Evolutionary conservation across 2,797 vertebrate genomes (phyloP).

Genomic region (Pseudochromis fuscus): DNA sequence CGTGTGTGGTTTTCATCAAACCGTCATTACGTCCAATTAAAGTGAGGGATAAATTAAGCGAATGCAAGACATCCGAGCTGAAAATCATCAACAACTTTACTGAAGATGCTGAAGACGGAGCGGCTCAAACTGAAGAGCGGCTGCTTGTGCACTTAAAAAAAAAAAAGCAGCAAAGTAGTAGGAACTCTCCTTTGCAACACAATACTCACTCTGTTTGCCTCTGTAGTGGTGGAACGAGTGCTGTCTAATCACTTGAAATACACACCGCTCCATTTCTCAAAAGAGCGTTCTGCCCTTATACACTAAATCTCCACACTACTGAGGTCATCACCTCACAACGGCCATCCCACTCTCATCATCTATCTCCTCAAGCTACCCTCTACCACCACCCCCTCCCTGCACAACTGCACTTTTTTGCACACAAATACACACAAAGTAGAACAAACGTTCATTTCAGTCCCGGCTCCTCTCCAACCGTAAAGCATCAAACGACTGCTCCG

Average conservation of each 20-base stretch:
- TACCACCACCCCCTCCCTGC: neutral
- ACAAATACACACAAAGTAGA: constrained; percentile 38
- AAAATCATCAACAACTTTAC: constrained; percentile 18
- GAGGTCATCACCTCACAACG: constrained; percentile 60
- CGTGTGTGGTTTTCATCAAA: constrained; percentile 48
- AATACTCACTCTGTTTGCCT: constrained; percentile 58
- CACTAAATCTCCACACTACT: constrained; percentile 63
- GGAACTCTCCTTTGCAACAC: constrained; percentile 33
- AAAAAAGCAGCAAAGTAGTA: neutral
- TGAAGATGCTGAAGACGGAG: constrained; percentile 1
- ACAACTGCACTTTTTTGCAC: constrained; percentile 38
- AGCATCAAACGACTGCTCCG: constrained; percentile 59
- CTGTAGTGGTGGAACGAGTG: constrained; percentile 7
- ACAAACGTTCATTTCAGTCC: constrained; percentile 56
- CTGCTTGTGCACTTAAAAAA: constrained; percentile 11
- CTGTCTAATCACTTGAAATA: constrained; percentile 64
- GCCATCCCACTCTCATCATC: constrained; percentile 47
- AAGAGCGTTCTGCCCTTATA: constrained; percentile 50
- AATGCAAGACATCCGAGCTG: constrained; percentile 21
- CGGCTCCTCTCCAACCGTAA: constrained; percentile 53
- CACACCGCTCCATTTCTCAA: constrained; percentile 64
- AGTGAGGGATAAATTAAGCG: constrained; percentile 40
- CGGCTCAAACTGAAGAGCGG: constrained; percentile 11
- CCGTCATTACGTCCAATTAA: constrained; percentile 45
- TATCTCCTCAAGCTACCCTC: constrained; percentile 25